A percentile compares a stretch with the other conserved stretches of the same genome.
These are phyloP conservation scores for Pseudomyrmex flavicornis DNA, from an alignment of 1,140 invertebrate species.

Conservation along the genomic window DNA sequence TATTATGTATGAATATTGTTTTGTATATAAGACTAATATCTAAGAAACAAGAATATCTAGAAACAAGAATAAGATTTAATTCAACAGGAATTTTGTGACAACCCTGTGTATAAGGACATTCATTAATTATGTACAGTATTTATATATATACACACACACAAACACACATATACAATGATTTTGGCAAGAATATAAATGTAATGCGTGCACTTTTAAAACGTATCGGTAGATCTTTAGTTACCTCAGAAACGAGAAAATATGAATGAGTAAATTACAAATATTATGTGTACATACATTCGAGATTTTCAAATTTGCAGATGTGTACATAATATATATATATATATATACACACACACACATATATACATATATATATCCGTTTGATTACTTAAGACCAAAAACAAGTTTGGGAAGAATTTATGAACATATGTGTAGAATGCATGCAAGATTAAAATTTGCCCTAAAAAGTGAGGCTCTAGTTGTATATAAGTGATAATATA, in stretches of 20 bases:
- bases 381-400: constrained; percentile 29
- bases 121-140: constrained; percentile 35
- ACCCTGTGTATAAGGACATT: neutral
- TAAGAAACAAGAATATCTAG: neutral
- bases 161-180: too few relatives aligned
- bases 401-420: constrained; percentile 55
- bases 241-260: neutral
- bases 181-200: constrained; percentile 20
- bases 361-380: neutral
- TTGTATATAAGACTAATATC: constrained; percentile 5
- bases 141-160: neutral
- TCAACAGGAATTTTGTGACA: constrained; percentile 19
- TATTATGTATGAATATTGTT: too few relatives aligned
- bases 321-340: constrained; percentile 48
- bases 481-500: constrained; percentile 76
- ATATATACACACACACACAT: constrained; percentile 24
- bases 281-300: constrained; percentile 63
- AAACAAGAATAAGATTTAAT: neutral
- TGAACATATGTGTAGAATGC: constrained; percentile 41
- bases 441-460: constrained; percentile 38
- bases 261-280: constrained; percentile 37
- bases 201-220: neutral
- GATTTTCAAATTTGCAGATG: constrained; percentile 48
- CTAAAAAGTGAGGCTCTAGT: constrained; percentile 59
- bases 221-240: constrained; percentile 16